Evolutionary conservation across 2,888 invertebrate genomes (phyloP), one percentile per base, ranked within the genome.

Genomic region (Stenurella melanura): DNA sequence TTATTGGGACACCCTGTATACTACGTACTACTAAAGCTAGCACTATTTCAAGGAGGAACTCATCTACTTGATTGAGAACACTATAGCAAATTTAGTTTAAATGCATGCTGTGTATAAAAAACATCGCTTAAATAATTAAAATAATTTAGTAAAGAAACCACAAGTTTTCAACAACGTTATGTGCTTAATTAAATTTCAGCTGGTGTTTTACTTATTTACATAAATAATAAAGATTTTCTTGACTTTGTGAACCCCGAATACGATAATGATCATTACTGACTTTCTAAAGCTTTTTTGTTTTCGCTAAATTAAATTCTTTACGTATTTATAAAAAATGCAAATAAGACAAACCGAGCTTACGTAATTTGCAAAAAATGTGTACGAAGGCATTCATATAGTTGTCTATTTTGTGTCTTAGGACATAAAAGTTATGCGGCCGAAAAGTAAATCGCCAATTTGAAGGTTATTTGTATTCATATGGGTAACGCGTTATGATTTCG

Each of bases 401-500:
- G 71, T 74, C 71, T 70, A 75, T 71, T 75, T 76, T 68, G 70
- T 67, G 70, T 63, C 70, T 76, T 19, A 63, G 38, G 18, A 56
- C 69, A 75, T 73, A 70, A 78, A 78, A 60, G 66, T 69, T 63
- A 38, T 15, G 63, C 60, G 54, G 66, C 70, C 70, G 64, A 77
- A 73, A 73, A 77, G 58, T 73, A 77, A 71, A 76, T 77, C 76
- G 72, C 30, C 73, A 71, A 69, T 77, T 77, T 57, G 72, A 73
- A 76, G 74, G 69, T 68, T 67, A 73, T 79, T 79, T 77, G 78
- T 78, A 77, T 80, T 79, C 80, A 75, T 74, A 56, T 57, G 63
- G 70, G 74, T 15, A 30, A 76, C 73, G 67, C 50, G 75, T 77
- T 79, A 76, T 77, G 70, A 74, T 80, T 78, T 79, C 73, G 30